Conservation (phyloP, 2,888 invertebrate species). For the Caenorhabditis uteleia region DNA sequence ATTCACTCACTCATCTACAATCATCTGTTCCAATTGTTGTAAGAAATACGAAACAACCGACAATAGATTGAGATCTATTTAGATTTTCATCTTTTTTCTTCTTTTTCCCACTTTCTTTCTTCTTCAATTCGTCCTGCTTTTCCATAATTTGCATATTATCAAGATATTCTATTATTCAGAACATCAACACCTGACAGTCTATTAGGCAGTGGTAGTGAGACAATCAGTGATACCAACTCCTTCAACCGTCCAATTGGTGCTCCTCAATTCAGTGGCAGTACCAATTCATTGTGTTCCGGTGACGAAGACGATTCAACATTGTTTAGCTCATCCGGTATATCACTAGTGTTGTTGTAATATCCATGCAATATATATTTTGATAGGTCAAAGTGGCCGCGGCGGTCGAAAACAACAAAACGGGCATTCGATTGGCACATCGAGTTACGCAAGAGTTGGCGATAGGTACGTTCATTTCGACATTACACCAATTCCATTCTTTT, state of each 20-base stretch:
- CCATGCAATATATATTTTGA: slow-evolving; percentile 4
- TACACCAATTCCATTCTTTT: too few relatives aligned
- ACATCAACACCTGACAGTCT: slow-evolving; percentile 53
- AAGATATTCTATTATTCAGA: slow-evolving; percentile 34
- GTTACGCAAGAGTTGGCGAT: slow-evolving; percentile 38
- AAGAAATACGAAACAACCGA: background rate
- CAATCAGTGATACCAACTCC: slow-evolving; percentile 27
- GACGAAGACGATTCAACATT: slow-evolving; percentile 25
- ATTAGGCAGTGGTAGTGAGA: slow-evolving; percentile 54
- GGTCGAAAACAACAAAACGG: slow-evolving; percentile 13
- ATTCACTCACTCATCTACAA: too few relatives aligned
- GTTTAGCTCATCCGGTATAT: background rate
- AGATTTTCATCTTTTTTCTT: slow-evolving; percentile 24
- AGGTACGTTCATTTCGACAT: slow-evolving; percentile 26
- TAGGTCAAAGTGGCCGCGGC: slow-evolving; percentile 16
- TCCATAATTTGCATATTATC: too few relatives aligned
- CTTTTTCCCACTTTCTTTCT: slow-evolving; percentile 19
- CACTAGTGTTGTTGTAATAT: background rate
- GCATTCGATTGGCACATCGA: slow-evolving; percentile 32
- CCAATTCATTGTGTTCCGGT: slow-evolving; percentile 24
- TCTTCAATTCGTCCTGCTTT: slow-evolving; percentile 2
- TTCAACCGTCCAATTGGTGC: slow-evolving; percentile 17
- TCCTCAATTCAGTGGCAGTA: slow-evolving; percentile 28
- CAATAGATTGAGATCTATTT: slow-evolving; percentile 5
- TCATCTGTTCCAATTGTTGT: background rate